phyloP scores from a whole-genome alignment of 2,888 invertebrate genomes.

The Cacoxenus indagator region DNA sequence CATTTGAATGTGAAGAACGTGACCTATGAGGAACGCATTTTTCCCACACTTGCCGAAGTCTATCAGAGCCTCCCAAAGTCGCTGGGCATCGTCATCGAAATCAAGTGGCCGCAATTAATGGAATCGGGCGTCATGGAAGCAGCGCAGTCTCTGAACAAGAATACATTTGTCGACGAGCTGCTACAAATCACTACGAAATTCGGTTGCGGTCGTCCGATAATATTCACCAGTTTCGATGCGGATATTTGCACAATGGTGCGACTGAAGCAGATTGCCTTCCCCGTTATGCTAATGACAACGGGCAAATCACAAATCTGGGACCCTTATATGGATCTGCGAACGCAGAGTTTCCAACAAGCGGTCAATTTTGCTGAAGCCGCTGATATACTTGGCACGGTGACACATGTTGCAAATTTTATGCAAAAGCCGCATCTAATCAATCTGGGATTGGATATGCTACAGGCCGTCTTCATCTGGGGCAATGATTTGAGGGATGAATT shows the following conservation, averaged over 20 bases:
- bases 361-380: conserved; percentile 84
- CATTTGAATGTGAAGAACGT: conserved; percentile 82
- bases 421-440: conserved; percentile 75
- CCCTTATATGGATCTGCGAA: conserved; percentile 86
- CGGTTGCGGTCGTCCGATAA: conserved; percentile 85
- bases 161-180: conserved; percentile 87
- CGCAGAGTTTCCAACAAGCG: conserved; percentile 83
- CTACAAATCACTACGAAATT: conserved; percentile 84
- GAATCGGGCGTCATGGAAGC: conserved; percentile 87
- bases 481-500: conserved; percentile 89
- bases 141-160: conserved; percentile 86
- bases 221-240: conserved; percentile 95
- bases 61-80: conserved; percentile 83
- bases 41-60: conserved; percentile 88
- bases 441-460: conserved; percentile 80
- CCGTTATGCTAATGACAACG: conserved; percentile 84
- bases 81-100: conserved; percentile 94
- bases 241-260: conserved; percentile 94
- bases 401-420: conserved; percentile 90
- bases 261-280: conserved; percentile 95
- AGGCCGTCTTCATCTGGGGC: conserved; percentile 96
- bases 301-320: conserved; percentile 69
- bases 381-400: conserved; percentile 88
- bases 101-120: conserved; percentile 95
- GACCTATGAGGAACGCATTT: conserved; percentile 78